These are phyloP conservation scores for Clusia tigrina DNA, from an alignment of 2,888 invertebrate genomes.

Conservation along the genomic window DNA sequence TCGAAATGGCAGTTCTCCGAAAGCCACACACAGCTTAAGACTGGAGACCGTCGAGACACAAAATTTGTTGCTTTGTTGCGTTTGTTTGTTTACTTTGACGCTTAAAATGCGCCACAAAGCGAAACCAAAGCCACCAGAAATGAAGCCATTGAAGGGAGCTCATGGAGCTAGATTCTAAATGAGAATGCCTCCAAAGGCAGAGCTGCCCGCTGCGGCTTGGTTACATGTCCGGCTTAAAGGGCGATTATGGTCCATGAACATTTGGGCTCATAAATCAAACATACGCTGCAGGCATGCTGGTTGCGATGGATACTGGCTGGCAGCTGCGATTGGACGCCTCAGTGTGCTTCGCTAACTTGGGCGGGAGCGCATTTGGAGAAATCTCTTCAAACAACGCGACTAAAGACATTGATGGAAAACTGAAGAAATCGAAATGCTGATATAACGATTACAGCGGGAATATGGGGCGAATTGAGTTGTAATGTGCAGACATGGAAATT, in stretches of 20 bases:
- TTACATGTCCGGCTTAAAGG: slow-evolving; percentile 8
- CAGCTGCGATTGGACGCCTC: background rate
- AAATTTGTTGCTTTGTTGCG: background rate
- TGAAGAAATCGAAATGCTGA: too few species aligned
- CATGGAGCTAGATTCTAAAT: too few species aligned
- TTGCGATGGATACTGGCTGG: background rate
- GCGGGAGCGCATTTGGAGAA: background rate
- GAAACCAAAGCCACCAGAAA: too few species aligned
- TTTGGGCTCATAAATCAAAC: slow-evolving; percentile 14
- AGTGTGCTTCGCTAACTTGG: slow-evolving; percentile 43
- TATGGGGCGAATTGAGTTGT: too few species aligned
- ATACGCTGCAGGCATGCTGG: background rate
- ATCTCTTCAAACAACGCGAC: too few species aligned
- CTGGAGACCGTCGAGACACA: background rate
- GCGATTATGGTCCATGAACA: background rate
- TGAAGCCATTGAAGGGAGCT: too few species aligned
- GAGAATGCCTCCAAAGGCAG: too few species aligned
- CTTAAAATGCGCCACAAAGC: slow-evolving; percentile 13
- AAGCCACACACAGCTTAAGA: slow-evolving; percentile 1
- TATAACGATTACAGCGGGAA: too few species aligned
- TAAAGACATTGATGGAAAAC: too few species aligned
- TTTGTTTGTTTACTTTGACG: background rate
- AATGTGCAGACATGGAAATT: too few species aligned
- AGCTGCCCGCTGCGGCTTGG: too few species aligned
- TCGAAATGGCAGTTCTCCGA: background rate